Conservation (phyloP, 2,888 invertebrate species). For the Limnephilus auricula region DNA sequence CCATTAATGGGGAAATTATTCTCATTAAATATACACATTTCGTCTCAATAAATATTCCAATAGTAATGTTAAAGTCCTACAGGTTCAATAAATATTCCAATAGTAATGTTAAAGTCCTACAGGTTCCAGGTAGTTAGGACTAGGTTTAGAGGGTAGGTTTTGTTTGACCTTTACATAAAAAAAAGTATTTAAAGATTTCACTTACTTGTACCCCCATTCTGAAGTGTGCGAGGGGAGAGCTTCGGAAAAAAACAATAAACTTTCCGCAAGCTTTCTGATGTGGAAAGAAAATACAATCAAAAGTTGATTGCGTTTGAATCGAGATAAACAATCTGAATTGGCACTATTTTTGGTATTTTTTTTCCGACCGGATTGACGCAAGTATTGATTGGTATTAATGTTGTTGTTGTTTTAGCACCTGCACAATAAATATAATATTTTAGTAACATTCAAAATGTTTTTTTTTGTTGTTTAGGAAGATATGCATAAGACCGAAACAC, state of each 20-base stretch:
- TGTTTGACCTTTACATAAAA: neutral
- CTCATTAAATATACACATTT: neutral
- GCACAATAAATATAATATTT: neutral
- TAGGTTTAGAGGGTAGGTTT: no score
- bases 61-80: neutral
- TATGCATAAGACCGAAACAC: neutral
- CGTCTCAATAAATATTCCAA: no score
- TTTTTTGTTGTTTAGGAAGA: neutral
- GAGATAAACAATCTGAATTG: neutral
- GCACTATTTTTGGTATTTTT: neutral
- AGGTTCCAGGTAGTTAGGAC: neutral
- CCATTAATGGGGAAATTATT: neutral
- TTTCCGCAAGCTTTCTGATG: neutral
- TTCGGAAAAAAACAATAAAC: neutral
- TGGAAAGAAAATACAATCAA: neutral
- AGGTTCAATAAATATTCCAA: neutral
- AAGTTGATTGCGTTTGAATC: neutral
- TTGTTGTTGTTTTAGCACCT: neutral
- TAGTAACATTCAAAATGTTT: neutral
- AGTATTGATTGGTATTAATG: neutral
- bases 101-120: neutral
- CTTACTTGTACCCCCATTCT: neutral
- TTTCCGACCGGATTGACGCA: neutral
- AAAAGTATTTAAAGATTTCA: neutral
- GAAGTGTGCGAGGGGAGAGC: neutral